phyloP scores from a whole-genome alignment of 1,140 invertebrate genomes.

The Cherax quadricarinatus region DNA sequence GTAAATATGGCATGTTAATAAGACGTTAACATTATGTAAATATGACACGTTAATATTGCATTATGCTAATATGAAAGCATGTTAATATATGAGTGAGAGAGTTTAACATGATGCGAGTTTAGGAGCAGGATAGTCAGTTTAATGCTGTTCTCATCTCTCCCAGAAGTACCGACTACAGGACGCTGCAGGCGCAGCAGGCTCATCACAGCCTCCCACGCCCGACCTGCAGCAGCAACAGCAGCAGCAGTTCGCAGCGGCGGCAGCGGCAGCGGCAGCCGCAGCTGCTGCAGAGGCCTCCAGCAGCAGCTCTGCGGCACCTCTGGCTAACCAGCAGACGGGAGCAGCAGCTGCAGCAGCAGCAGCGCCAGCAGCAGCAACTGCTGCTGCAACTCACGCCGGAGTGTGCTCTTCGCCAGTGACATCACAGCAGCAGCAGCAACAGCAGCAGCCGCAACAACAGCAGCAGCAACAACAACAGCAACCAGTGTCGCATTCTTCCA shows the following conservation, averaged over 20 bases:
- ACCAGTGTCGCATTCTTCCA: constrained; percentile 18
- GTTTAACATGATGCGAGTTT: not conserved
- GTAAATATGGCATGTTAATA: no score
- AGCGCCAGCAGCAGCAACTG: not conserved
- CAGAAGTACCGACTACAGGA: constrained; percentile 68
- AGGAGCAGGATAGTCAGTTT: not conserved
- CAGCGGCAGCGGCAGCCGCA: constrained; percentile 9
- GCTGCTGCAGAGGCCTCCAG: not conserved
- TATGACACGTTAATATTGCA: no score
- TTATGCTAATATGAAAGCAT: no score
- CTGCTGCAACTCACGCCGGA: constrained; percentile 21
- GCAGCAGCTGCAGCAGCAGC: constrained; percentile 2
- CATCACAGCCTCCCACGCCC: constrained; percentile 55
- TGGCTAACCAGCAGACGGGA: not conserved
- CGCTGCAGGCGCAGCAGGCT: constrained; percentile 29
- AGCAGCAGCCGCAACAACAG: constrained; percentile 36
- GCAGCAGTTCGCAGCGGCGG: constrained; percentile 35
- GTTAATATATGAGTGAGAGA: not conserved
- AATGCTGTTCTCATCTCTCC: not conserved
- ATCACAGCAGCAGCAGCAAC: constrained; percentile 57
- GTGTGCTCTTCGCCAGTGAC: constrained; percentile 60
- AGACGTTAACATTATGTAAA: no score
- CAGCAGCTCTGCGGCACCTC: not conserved
- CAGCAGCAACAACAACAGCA: constrained; percentile 35
- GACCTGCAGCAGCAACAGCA: constrained; percentile 60